Evolutionary conservation across 1,140 invertebrate genomes (phyloP).

Genomic region (Atta colombica): DNA sequence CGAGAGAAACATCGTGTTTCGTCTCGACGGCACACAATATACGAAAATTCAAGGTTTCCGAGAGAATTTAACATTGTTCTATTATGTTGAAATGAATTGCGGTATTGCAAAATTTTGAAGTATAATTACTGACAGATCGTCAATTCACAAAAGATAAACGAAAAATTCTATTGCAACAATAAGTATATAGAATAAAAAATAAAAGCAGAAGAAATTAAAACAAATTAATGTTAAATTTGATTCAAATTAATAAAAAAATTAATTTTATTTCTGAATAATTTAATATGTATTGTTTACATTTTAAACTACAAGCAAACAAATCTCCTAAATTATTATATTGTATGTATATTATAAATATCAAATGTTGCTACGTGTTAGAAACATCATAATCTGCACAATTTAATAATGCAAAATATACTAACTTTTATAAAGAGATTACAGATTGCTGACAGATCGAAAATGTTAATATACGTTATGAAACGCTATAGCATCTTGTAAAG

Average conservation of each 20-base stretch:
- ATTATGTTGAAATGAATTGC: neutral
- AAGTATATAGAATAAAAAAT: neutral
- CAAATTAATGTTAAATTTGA: neutral
- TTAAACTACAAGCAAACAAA: neutral
- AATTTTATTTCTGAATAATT: slow-evolving; percentile 4
- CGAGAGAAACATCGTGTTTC: slow-evolving; percentile 38
- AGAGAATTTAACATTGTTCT: neutral
- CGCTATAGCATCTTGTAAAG: neutral
- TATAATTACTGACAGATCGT: neutral
- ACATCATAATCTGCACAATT: neutral
- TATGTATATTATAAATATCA: neutral
- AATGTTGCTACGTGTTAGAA: neutral
- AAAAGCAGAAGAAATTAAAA: neutral
- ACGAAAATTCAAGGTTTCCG: slow-evolving; percentile 39
- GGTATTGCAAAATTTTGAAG: neutral
- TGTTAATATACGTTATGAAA: slow-evolving; percentile 34
- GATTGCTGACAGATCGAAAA: neutral
- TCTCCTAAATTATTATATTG: neutral
- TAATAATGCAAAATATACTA: neutral
- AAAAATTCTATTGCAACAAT: neutral
- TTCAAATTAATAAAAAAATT: neutral
- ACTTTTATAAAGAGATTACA: neutral
- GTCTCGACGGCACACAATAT: slow-evolving; percentile 31
- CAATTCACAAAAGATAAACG: neutral
- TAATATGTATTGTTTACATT: neutral